Evolutionary conservation across 2,797 vertebrate genomes (phyloP).

Genomic region (Oryzias sinensis): DNA sequence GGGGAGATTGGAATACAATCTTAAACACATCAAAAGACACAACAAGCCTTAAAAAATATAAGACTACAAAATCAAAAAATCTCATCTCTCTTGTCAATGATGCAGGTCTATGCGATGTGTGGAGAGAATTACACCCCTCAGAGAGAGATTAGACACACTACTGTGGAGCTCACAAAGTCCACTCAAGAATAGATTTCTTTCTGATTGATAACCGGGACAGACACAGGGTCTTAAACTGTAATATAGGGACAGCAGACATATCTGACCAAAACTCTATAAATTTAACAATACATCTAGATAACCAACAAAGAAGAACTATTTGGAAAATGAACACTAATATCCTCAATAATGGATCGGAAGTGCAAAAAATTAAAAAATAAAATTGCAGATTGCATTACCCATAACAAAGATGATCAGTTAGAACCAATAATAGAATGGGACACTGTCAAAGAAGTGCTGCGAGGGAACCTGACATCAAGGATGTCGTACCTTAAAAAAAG

Average conservation of each 20-base stretch:
- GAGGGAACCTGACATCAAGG: conserved; percentile 1
- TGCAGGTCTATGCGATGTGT: neutral
- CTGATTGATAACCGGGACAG: neutral
- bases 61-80: neutral
- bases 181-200: too few relatives aligned
- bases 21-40: too few relatives aligned
- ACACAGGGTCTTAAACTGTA: neutral
- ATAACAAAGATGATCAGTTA: neutral
- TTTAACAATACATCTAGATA: neutral
- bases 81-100: neutral
- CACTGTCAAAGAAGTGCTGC: neutral
- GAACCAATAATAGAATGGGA: conserved; percentile 2
- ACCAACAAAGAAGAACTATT: neutral
- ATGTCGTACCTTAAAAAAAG: neutral
- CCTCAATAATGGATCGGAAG: neutral
- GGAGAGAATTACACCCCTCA: too few relatives aligned
- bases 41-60: too few relatives aligned
- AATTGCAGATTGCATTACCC: neutral
- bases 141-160: too few relatives aligned
- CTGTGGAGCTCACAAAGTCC: too few relatives aligned
- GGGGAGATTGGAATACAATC: too few relatives aligned
- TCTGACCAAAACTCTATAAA: neutral
- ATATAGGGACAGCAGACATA: neutral
- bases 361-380: neutral
- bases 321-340: conserved; percentile 1